Evolutionary conservation across 2,888 invertebrate genomes (phyloP).

Genomic region (Schizotus pectinicornis): DNA sequence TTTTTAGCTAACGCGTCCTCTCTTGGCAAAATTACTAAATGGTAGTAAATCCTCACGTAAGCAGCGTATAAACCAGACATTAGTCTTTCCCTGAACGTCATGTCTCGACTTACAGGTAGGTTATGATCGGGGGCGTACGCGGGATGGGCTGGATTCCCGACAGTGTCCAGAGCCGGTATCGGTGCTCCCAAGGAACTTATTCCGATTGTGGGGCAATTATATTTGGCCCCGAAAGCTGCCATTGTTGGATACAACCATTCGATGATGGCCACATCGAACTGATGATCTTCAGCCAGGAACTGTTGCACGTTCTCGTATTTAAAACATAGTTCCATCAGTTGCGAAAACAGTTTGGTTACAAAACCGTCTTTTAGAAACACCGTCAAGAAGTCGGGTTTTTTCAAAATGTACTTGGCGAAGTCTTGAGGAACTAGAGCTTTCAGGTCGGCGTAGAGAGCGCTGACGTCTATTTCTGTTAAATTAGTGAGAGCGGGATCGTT

Average conservation of each 20-base stretch:
- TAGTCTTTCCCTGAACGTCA: slow-evolving; percentile 46
- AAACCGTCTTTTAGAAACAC: slow-evolving; percentile 33
- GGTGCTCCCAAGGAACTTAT: slow-evolving; percentile 42
- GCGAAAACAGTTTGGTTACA: slow-evolving; percentile 25
- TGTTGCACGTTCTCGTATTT: slow-evolving; percentile 27
- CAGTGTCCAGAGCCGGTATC: no score
- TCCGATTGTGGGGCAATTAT: slow-evolving; percentile 47
- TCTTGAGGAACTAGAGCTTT: no score
- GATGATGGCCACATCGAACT: slow-evolving; percentile 47
- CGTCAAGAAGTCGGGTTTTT: slow-evolving; percentile 30
- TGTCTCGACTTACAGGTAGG: slow-evolving; percentile 38
- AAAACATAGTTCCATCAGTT: slow-evolving; percentile 24
- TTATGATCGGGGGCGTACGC: slow-evolving; percentile 49
- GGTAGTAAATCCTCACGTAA: slow-evolving; percentile 14
- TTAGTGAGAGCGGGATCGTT: slow-evolving; percentile 28
- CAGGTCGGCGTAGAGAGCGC: slow-evolving; percentile 5
- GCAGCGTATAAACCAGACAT: slow-evolving; percentile 31
- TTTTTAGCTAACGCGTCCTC: slow-evolving; percentile 35
- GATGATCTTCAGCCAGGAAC: slow-evolving; percentile 34
- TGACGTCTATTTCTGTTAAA: slow-evolving; percentile 33
- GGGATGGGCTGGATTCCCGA: slow-evolving; percentile 51
- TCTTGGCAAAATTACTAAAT: slow-evolving; percentile 19
- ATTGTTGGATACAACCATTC: slow-evolving; percentile 44
- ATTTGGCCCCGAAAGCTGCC: slow-evolving; percentile 43
- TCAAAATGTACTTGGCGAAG: slow-evolving; percentile 1